These are phyloP conservation scores for Lagorchestes hirsutus DNA, from an alignment of 2,797 vertebrate genomes.

Conservation along the genomic window DNA sequence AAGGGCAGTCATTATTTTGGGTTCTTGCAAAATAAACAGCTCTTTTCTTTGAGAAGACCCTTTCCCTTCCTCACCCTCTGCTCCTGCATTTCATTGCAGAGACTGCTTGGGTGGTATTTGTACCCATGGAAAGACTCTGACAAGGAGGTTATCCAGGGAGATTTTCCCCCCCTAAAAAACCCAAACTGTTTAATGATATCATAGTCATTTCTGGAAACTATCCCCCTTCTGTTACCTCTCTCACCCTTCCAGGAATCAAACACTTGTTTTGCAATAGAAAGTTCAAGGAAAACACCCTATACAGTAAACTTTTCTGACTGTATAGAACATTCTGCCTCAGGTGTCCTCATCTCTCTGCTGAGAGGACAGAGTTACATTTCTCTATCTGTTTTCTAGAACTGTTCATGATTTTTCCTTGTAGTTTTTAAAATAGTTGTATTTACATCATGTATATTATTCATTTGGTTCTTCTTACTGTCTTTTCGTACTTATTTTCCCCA, in stretches of 20 bases:
- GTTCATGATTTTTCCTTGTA: neutral
- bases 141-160: neutral
- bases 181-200: neutral
- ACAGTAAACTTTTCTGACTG: neutral
- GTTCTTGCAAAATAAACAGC: constrained; percentile 42
- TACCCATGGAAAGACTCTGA: neutral
- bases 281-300: neutral
- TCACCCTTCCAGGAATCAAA: neutral
- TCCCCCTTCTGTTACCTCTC: neutral
- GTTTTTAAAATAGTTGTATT: neutral
- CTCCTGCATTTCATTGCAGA: neutral
- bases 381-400: neutral
- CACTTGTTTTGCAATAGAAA: neutral
- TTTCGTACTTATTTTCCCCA: neutral
- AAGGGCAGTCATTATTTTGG: constrained; percentile 42
- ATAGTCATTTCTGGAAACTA: neutral
- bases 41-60: constrained; percentile 34
- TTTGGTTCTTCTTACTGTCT: neutral
- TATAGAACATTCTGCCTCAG: neutral
- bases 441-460: neutral
- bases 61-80: neutral
- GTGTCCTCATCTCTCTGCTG: neutral
- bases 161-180: neutral
- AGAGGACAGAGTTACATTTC: neutral
- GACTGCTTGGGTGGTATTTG: neutral